Percentiles rank a stretch among this genome's conserved stretches.
These are phyloP conservation scores for Luffia ferchaultella DNA, from an alignment of 2,888 invertebrate genomes.

Conservation along the genomic window DNA sequence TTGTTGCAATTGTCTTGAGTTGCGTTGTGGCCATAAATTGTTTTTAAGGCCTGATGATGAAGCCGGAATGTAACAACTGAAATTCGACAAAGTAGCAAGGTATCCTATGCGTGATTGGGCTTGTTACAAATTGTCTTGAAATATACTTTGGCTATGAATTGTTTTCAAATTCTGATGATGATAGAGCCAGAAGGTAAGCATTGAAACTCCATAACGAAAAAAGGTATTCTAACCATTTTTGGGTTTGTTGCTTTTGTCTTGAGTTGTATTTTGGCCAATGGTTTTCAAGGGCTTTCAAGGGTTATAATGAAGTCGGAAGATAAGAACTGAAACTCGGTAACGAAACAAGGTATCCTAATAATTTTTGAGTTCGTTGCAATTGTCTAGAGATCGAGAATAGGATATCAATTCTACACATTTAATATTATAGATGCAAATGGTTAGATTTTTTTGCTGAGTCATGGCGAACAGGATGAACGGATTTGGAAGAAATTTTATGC, in stretches of 20 bases:
- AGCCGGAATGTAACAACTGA: neutral
- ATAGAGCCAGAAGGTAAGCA: neutral
- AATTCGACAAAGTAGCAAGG: neutral
- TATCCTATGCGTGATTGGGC: neutral
- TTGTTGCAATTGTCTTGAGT: neutral
- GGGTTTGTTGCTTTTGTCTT: neutral
- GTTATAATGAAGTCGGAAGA: too few relatives aligned
- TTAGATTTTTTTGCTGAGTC: too few relatives aligned
- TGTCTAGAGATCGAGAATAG: too few relatives aligned
- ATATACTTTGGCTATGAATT: neutral
- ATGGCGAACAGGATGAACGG: too few relatives aligned
- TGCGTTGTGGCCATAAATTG: neutral
- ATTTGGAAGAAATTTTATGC: too few relatives aligned
- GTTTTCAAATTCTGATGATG: neutral
- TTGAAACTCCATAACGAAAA: neutral
- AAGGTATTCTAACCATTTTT: neutral
- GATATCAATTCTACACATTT: too few relatives aligned
- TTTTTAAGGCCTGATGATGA: neutral
- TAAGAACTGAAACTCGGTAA: neutral
- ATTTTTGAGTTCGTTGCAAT: neutral
- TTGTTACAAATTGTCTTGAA: neutral
- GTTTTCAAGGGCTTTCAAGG: too few relatives aligned
- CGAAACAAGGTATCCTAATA: neutral
- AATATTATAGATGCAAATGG: too few relatives aligned
- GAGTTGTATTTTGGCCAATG: too few relatives aligned